Evolutionary conservation across 2,888 invertebrate species (phyloP).

Genomic region (Agonopterix subpropinquella): DNA sequence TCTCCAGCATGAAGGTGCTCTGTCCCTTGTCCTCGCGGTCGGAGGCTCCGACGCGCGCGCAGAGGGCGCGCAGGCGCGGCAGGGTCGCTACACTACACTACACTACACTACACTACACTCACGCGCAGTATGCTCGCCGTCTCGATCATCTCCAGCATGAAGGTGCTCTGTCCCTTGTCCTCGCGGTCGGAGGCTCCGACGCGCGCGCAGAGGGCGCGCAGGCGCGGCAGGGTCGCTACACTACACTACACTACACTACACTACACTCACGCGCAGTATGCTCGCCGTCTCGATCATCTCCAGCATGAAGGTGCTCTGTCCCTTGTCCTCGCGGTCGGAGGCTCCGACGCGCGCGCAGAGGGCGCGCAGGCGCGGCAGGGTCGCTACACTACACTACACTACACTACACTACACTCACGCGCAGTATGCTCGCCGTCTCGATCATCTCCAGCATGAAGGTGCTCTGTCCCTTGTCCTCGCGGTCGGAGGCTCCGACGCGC

Average conservation of each 20-base stretch:
- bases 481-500: constrained; percentile 94
- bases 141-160: constrained; percentile 99
- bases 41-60: constrained; percentile 94
- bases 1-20: constrained; percentile 99
- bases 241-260: constrained; percentile 32
- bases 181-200: constrained; percentile 96
- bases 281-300: constrained; percentile 98
- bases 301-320: constrained; percentile 98
- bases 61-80: constrained; percentile 87
- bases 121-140: constrained; percentile 93
- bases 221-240: constrained; percentile 78
- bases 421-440: constrained; percentile 93
- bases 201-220: constrained; percentile 91
- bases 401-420: constrained; percentile 65
- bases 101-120: constrained; percentile 6
- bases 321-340: constrained; percentile 90
- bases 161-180: constrained; percentile 94
- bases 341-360: constrained; percentile 95
- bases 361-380: constrained; percentile 87
- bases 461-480: constrained; percentile 91
- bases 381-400: constrained; percentile 62
- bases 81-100: constrained; percentile 71
- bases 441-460: constrained; percentile 99
- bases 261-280: constrained; percentile 84
- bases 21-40: constrained; percentile 93